phyloP scores from a whole-genome alignment of 2,888 invertebrate species.

The Taenaris catops region DNA sequence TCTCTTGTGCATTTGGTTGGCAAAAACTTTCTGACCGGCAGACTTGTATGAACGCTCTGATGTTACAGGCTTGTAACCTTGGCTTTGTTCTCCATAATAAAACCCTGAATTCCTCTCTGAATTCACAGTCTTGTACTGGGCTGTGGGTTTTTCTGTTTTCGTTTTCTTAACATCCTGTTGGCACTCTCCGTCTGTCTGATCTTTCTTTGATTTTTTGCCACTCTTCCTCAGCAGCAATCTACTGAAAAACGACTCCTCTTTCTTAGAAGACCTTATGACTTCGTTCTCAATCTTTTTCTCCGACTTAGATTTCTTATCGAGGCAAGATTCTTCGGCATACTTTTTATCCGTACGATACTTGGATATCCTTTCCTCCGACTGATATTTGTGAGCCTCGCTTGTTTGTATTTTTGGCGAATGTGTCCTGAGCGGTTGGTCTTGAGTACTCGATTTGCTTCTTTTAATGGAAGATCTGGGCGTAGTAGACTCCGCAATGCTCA shows the following conservation, averaged over 20 bases:
- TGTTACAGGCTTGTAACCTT: slow-evolving; percentile 56
- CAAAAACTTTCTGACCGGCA: slow-evolving; percentile 69
- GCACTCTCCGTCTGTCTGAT: slow-evolving; percentile 61
- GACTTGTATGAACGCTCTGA: slow-evolving; percentile 66
- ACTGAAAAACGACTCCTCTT: slow-evolving; percentile 82
- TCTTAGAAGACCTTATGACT: slow-evolving; percentile 69
- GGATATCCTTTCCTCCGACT: slow-evolving; percentile 53
- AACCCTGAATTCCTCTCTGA: slow-evolving; percentile 39
- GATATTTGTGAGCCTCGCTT: slow-evolving; percentile 39
- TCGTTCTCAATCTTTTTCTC: slow-evolving; percentile 71
- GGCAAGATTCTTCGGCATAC: slow-evolving; percentile 67
- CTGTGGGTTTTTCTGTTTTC: slow-evolving; percentile 51
- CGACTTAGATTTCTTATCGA: slow-evolving; percentile 69
- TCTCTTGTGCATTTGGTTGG: slow-evolving; percentile 72
- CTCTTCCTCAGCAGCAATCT: slow-evolving; percentile 84
- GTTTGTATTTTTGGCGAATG: slow-evolving; percentile 43
- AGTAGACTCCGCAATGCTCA: slow-evolving; percentile 67
- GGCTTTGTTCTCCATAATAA: slow-evolving; percentile 41
- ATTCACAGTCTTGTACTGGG: slow-evolving; percentile 59
- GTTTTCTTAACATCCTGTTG: slow-evolving; percentile 59
- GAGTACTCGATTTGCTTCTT: slow-evolving; percentile 72
- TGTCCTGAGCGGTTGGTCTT: slow-evolving; percentile 60
- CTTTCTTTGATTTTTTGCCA: slow-evolving; percentile 84
- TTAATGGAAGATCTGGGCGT: slow-evolving; percentile 69
- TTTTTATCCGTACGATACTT: slow-evolving; percentile 59